Evolutionary conservation across 35 echinoderm and acorn worm species (phyloP).

Genomic region (Heliocidaris tuberculata): DNA sequence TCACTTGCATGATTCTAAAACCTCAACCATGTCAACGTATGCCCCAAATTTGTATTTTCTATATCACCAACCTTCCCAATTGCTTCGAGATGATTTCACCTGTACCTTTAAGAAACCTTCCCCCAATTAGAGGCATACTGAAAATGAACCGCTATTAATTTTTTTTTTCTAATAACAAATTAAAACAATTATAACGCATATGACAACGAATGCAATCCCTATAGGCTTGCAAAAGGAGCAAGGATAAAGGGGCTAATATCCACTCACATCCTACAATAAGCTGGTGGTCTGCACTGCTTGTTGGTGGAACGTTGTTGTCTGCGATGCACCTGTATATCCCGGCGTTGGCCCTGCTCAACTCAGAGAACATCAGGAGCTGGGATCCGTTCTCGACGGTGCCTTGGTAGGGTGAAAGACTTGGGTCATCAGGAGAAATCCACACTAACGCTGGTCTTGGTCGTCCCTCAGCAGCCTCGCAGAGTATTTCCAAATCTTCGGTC

Average conservation of each 20-base stretch:
- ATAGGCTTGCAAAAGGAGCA: too few relatives aligned
- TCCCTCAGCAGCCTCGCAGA: neutral
- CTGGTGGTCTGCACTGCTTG: neutral
- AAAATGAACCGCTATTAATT: neutral
- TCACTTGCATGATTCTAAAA: too few relatives aligned
- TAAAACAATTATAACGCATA: neutral
- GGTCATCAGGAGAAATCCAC: neutral
- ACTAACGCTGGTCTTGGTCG: neutral
- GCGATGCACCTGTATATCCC: slow-evolving; percentile 36
- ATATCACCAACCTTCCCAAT: too few relatives aligned
- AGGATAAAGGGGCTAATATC: neutral
- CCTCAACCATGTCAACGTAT: too few relatives aligned
- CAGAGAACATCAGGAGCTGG: neutral
- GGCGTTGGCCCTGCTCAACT: neutral
- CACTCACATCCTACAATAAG: neutral
- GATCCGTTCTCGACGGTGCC: neutral
- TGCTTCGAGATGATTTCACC: too few relatives aligned
- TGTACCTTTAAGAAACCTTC: too few relatives aligned
- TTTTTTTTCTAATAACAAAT: too few relatives aligned
- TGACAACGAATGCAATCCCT: neutral
- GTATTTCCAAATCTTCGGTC: neutral
- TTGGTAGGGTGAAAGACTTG: neutral
- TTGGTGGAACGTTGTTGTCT: neutral
- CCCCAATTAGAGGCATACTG: neutral
- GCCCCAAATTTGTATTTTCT: too few relatives aligned